Evolutionary conservation across 1,140 invertebrate genomes (phyloP), one percentile per base, ranked within the genome.

Genomic region (Orius insidiosus): DNA sequence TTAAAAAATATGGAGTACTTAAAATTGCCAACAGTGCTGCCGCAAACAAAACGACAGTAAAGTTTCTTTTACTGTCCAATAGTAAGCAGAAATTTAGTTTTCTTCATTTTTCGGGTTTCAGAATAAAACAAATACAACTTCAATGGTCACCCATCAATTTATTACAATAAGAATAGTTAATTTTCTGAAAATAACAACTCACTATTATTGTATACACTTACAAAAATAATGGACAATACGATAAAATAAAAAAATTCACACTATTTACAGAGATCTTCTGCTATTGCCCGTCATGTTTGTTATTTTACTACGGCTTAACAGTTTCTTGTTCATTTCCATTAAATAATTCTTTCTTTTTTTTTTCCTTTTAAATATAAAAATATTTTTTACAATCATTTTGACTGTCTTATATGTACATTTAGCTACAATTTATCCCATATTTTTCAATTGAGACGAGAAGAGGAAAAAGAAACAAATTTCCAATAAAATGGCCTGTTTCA

Each of bases 231-330:
- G 42, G 35, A 45, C 42, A 49, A 45, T 48, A 48, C 39, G 42
- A 35, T 42, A 40, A 33, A 49, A n/a, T n/a, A n/a, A n/a, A 24
- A 24, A 24, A 49, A 45, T 49, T 45, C 47, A 49, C 47, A 49
- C 47, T 49, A 49, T 49, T 14, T 49, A 49, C 47, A 49, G 47
- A 49, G 47, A 49, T 49, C 47, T 43, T 35, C 47, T 49, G 18
- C 24, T 39, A 33, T 42, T 38, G 30, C 24, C 24, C 24, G 24
- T 24, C 24, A 24, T 24, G 24, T 24, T 24, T 24, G 24, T 24
- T 44, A 30, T 30, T 33, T n/a, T n/a, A n/a, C n/a, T n/a, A n/a
- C 14, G 35, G 34, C 13, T 46, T 43, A 18, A 24, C 18, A 14
- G 11, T 19, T 37, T 16, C 13, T 34, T 34, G 24, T 45, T 34